These are phyloP conservation scores for Mnemiopsis leidyi DNA, from an alignment of 37 sponge, comb jelly and placozoan genomes.

Conservation along the genomic window DNA sequence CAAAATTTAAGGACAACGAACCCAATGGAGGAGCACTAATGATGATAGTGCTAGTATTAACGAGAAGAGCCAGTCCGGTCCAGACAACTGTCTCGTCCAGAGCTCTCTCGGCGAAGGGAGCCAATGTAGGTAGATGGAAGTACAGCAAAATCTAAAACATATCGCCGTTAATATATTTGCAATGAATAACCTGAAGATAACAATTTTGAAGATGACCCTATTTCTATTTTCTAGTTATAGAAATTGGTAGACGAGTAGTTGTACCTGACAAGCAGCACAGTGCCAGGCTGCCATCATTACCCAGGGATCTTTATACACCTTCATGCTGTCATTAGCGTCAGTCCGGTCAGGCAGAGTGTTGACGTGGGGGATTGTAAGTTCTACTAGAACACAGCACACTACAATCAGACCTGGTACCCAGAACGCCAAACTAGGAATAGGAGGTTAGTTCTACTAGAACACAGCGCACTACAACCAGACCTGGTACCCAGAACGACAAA, in stretches of 20 bases:
- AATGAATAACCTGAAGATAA: no score
- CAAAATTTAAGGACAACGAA: no score
- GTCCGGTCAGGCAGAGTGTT: background rate
- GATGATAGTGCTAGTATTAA: conserved; percentile 47
- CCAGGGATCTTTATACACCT: conserved; percentile 30
- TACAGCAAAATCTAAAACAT: conserved; percentile 4
- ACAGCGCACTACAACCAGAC: background rate
- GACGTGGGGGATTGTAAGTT: background rate
- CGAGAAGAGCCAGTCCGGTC: conserved; percentile 53
- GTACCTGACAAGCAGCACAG: conserved; percentile 55
- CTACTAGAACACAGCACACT: background rate
- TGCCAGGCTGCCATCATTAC: conserved; percentile 26
- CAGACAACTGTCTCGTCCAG: background rate
- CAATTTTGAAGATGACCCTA: no score
- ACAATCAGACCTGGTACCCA: background rate
- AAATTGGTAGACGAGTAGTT: no score
- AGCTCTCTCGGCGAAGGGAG: conserved; percentile 43
- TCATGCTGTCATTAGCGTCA: background rate
- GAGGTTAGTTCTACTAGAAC: no score
- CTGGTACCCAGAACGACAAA: background rate
- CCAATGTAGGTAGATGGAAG: conserved; percentile 48
- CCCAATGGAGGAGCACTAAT: conserved; percentile 61
- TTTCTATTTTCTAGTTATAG: no score
- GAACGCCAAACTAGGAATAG: background rate
- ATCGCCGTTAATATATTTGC: no score